phyloP scores from a whole-genome alignment of 2,113 vertebrate genomes.

The Centropus bengalensis region DNA sequence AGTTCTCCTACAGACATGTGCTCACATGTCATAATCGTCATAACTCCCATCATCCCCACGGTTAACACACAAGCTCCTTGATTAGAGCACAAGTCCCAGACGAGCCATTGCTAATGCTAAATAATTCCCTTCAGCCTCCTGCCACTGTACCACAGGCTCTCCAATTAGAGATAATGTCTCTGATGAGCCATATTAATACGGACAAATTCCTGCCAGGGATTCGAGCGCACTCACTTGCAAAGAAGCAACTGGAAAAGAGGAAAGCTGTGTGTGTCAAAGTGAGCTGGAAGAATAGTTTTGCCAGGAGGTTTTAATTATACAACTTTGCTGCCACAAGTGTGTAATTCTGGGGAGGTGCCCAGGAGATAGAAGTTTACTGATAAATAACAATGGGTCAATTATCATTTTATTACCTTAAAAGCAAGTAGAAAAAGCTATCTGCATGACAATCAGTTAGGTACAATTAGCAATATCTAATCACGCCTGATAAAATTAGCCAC shows the following conservation, averaged over 20 bases:
- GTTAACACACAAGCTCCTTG: conserved; percentile 87
- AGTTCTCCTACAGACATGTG: conserved; percentile 89
- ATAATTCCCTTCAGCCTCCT: conserved; percentile 89
- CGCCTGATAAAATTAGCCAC: conserved; percentile 46
- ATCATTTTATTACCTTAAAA: conserved; percentile 62
- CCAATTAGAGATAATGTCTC: conserved; percentile 89
- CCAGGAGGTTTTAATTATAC: conserved; percentile 15
- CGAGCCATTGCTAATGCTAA: conserved; percentile 87
- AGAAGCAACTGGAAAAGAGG: conserved; percentile 41
- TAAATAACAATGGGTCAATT: conserved; percentile 14
- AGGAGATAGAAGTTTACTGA: not conserved
- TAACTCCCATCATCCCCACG: conserved; percentile 87
- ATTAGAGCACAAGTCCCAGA: conserved; percentile 91
- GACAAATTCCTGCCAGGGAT: conserved; percentile 79
- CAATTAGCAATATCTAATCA: conserved; percentile 55
- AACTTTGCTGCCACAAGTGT: not conserved
- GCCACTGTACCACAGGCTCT: conserved; percentile 79
- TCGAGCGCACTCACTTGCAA: conserved; percentile 69
- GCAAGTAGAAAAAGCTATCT: not conserved
- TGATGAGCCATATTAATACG: conserved; percentile 81
- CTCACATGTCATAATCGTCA: conserved; percentile 97
- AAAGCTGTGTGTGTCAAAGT: conserved; percentile 39
- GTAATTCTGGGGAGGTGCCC: not conserved
- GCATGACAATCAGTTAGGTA: conserved; percentile 41
- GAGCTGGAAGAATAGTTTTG: not conserved